Evolutionary conservation across 2,113 vertebrate genomes (phyloP).

Genomic region (Pangasianodon gigas): DNA sequence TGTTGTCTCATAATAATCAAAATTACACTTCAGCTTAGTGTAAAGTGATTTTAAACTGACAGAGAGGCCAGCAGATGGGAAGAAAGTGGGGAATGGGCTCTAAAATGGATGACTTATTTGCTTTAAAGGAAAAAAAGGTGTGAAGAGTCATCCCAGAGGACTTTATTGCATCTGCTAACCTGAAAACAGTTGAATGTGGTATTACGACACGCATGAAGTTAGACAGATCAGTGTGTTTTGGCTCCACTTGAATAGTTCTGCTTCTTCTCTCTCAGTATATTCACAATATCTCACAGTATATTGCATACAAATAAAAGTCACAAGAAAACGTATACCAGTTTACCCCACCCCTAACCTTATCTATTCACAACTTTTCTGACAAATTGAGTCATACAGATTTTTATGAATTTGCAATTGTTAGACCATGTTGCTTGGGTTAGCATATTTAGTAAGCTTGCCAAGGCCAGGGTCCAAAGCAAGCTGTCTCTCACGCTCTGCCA

Average conservation of each 20-base stretch:
- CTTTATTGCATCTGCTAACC: slow-evolving; percentile 15
- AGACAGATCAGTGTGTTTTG: slow-evolving; percentile 8
- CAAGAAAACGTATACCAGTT: neutral
- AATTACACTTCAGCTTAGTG: slow-evolving; percentile 53
- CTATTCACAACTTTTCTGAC: slow-evolving; percentile 13
- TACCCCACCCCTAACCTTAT: neutral
- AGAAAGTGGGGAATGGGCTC: slow-evolving; percentile 49
- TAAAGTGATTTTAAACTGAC: slow-evolving; percentile 59
- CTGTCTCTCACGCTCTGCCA: slow-evolving; percentile 54
- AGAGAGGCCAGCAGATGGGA: slow-evolving; percentile 61
- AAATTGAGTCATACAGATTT: slow-evolving; percentile 17
- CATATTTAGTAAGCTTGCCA: slow-evolving; percentile 30
- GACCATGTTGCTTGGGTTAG: slow-evolving; percentile 14
- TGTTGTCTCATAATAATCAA: slow-evolving; percentile 52
- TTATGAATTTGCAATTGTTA: slow-evolving; percentile 1
- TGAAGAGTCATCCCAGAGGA: slow-evolving; percentile 59
- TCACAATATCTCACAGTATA: neutral
- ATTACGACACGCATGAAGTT: slow-evolving; percentile 20
- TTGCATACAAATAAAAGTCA: neutral
- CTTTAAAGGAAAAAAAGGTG: slow-evolving; percentile 60
- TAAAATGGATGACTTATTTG: slow-evolving; percentile 57
- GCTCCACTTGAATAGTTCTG: neutral
- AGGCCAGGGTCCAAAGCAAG: slow-evolving; percentile 52
- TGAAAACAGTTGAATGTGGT: slow-evolving; percentile 10
- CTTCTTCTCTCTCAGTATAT: neutral